A percentile compares a stretch with the other conserved stretches of the same genome.
Conservation (phyloP, 2,113 vertebrate species). For the Spermophilus dauricus region DNA sequence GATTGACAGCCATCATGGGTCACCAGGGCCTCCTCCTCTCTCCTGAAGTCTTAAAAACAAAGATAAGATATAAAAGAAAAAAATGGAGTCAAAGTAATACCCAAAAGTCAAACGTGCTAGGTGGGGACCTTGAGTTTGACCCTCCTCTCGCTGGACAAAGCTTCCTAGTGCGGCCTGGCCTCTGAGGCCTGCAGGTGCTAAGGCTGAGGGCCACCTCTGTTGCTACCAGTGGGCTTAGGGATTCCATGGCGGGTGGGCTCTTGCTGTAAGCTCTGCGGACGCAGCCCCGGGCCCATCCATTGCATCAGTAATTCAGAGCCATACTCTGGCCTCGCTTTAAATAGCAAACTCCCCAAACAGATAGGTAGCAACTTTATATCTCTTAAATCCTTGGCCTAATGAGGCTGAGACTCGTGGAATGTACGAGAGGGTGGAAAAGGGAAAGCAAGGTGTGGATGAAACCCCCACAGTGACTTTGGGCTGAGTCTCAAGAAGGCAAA, state of each 20-base stretch:
- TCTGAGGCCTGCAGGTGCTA: background rate
- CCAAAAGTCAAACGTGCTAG: background rate
- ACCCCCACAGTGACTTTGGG: background rate
- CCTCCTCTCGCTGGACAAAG: background rate
- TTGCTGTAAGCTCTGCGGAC: background rate
- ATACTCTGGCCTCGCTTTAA: background rate
- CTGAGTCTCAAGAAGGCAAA: background rate
- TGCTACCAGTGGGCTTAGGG: background rate
- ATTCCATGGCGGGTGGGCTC: too few relatives aligned
- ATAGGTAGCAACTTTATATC: background rate
- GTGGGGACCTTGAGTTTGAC: background rate
- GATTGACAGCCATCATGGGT: background rate
- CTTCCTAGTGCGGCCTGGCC: background rate
- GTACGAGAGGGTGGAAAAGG: background rate
- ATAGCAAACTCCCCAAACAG: background rate
- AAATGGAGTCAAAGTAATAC: background rate
- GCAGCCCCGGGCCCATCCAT: background rate
- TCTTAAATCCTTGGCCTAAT: background rate
- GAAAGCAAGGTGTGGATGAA: background rate
- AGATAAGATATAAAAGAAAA: background rate
- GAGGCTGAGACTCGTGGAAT: background rate
- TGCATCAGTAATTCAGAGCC: background rate
- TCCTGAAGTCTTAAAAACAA: background rate
- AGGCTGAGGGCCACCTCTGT: background rate
- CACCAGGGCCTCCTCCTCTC: background rate